Conservation (phyloP, 2,113 vertebrate genomes). For the Jacana jacana region DNA sequence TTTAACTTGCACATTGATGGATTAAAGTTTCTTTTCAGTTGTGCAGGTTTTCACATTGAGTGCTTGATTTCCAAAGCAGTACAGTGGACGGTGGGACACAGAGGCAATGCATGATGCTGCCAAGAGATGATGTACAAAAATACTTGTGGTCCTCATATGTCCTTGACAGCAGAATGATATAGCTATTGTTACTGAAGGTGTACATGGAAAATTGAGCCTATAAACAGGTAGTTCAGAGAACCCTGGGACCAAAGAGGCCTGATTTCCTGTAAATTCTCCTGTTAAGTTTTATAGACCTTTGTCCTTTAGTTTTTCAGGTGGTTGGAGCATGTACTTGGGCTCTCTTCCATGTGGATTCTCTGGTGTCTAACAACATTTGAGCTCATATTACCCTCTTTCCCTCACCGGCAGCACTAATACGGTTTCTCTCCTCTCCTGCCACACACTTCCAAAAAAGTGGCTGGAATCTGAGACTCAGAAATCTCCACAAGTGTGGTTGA, state of each 20-base stretch:
- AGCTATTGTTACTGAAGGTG: background rate
- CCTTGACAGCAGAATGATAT: background rate
- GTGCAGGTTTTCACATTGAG: background rate
- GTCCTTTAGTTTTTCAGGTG: constrained; percentile 52
- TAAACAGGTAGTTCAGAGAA: background rate
- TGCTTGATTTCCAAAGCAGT: background rate
- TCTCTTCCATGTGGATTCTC: constrained; percentile 45
- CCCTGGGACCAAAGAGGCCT: background rate
- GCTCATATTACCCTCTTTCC: constrained; percentile 33
- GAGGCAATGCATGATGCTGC: background rate
- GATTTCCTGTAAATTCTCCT: constrained; percentile 10
- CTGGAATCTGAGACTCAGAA: constrained; percentile 48
- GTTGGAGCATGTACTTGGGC: constrained; percentile 33
- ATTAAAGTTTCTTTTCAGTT: background rate
- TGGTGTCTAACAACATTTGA: constrained; percentile 54
- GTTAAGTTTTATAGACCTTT: constrained; percentile 37
- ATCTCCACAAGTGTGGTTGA: constrained; percentile 35
- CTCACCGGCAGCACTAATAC: constrained; percentile 29
- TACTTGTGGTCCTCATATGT: background rate
- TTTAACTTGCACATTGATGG: background rate
- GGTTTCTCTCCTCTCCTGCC: constrained; percentile 29
- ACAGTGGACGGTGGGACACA: fast-evolving
- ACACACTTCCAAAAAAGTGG: background rate
- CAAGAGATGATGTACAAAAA: background rate
- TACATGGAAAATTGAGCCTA: background rate